Conservation (phyloP, 2,888 invertebrate species). For the Netelia inedita region DNA sequence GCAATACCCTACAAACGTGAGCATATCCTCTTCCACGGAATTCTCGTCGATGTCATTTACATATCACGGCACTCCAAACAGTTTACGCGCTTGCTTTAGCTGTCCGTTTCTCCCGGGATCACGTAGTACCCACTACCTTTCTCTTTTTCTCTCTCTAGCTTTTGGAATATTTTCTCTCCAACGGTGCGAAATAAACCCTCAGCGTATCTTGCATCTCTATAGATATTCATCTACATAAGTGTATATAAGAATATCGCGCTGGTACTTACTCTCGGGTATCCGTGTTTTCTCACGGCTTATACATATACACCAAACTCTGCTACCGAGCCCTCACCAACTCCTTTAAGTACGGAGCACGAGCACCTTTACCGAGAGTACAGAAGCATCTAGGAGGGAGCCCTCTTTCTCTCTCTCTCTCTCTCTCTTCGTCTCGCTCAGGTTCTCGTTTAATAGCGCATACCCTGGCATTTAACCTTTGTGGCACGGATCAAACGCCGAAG, state of each 20-base stretch:
- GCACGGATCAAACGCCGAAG: conserved; percentile 48
- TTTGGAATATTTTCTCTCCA: conserved; percentile 53
- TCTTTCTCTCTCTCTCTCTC: background rate
- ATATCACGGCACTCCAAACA: conserved; percentile 66
- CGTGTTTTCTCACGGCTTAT: conserved; percentile 37
- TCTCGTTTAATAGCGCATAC: conserved; percentile 33
- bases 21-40: conserved; percentile 30
- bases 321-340: conserved; percentile 24
- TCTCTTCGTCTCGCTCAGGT: background rate
- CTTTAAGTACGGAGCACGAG: conserved; percentile 4
- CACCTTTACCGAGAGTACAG: conserved; percentile 34
- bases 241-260: conserved; percentile 45
- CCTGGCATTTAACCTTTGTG: conserved; percentile 48
- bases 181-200: conserved; percentile 29
- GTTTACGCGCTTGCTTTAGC: conserved; percentile 65
- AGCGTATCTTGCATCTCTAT: conserved; percentile 7
- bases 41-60: conserved; percentile 64
- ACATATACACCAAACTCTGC: conserved; percentile 9
- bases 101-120: conserved; percentile 63
- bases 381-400: conserved; percentile 7
- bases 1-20: conserved; percentile 43
- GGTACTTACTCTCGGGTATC: conserved; percentile 19
- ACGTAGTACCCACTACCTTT: conserved; percentile 41
- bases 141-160: conserved; percentile 9
- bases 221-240: conserved; percentile 10